A percentile compares a stretch with the other conserved stretches of the same genome.
Conservation (phyloP, 2,888 invertebrate species). For the Amblyjoppa proteus region DNA sequence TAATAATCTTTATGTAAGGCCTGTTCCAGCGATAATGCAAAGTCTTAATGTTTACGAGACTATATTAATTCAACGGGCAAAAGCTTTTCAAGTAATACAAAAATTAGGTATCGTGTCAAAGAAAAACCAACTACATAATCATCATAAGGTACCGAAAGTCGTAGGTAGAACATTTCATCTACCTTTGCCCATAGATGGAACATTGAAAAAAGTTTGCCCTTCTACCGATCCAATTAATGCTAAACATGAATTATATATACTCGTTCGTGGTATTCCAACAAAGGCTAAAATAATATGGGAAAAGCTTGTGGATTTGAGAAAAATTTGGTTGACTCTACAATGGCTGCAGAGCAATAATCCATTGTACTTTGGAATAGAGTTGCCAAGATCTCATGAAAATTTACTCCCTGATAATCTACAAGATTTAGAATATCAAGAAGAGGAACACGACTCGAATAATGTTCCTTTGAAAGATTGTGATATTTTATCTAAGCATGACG, state of each 20-base stretch:
- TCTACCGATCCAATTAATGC: slow-evolving; percentile 73
- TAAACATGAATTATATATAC: slow-evolving; percentile 77
- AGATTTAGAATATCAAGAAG: slow-evolving; percentile 17
- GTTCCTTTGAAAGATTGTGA: neutral
- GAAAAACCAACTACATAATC: slow-evolving; percentile 73
- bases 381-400: slow-evolving; percentile 66
- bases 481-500: neutral
- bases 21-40: slow-evolving; percentile 66
- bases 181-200: slow-evolving; percentile 79
- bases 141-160: slow-evolving; percentile 73
- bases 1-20: slow-evolving; percentile 71
- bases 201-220: slow-evolving; percentile 77
- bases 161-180: slow-evolving; percentile 71
- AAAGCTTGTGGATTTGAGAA: slow-evolving; percentile 76
- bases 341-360: slow-evolving; percentile 76
- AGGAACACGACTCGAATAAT: neutral
- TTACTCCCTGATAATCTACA: slow-evolving; percentile 27
- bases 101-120: slow-evolving; percentile 77
- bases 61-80: slow-evolving; percentile 78
- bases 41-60: slow-evolving; percentile 72
- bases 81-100: slow-evolving; percentile 79
- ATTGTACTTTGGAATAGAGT: slow-evolving; percentile 72
- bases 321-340: slow-evolving; percentile 73
- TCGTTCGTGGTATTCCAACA: slow-evolving; percentile 76
- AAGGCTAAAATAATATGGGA: slow-evolving; percentile 76